These are phyloP conservation scores for Alosa sapidissima DNA, from an alignment of 2,797 vertebrate genomes.

Conservation along the genomic window DNA sequence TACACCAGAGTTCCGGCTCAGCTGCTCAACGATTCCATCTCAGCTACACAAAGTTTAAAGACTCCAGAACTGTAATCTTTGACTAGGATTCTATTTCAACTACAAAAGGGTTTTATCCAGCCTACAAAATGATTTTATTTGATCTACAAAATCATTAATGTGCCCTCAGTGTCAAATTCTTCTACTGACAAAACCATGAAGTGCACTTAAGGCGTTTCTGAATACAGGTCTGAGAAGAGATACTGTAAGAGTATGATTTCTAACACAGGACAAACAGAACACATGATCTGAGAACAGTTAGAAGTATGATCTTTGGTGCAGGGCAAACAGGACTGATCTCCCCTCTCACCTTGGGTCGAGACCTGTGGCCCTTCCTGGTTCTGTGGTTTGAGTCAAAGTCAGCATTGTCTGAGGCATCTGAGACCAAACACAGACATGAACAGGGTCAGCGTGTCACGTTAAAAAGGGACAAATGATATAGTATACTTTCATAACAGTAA, in stretches of 20 bases:
- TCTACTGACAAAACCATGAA: too few relatives aligned
- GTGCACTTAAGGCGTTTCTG: too few relatives aligned
- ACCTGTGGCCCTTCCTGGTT: slow-evolving; percentile 63
- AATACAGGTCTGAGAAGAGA: too few relatives aligned
- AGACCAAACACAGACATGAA: slow-evolving; percentile 12
- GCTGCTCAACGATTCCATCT: background rate
- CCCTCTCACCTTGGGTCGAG: slow-evolving; percentile 69
- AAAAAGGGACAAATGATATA: too few relatives aligned
- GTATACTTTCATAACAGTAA: too few relatives aligned
- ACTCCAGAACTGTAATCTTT: background rate
- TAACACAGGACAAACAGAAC: background rate
- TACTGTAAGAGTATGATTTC: background rate
- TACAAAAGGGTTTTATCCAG: background rate
- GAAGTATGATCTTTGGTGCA: background rate
- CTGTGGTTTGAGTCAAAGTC: slow-evolving; percentile 57
- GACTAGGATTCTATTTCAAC: background rate
- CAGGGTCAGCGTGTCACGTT: background rate
- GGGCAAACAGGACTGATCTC: background rate
- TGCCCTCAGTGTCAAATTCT: too few relatives aligned
- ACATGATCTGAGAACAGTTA: background rate
- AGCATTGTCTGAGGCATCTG: slow-evolving; percentile 67
- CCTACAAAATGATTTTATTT: too few relatives aligned
- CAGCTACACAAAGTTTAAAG: background rate
- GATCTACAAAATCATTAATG: background rate
- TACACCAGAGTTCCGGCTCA: background rate